Evolutionary conservation across 2,797 vertebrate genomes (phyloP).

Genomic region (Garrulus glandarius): DNA sequence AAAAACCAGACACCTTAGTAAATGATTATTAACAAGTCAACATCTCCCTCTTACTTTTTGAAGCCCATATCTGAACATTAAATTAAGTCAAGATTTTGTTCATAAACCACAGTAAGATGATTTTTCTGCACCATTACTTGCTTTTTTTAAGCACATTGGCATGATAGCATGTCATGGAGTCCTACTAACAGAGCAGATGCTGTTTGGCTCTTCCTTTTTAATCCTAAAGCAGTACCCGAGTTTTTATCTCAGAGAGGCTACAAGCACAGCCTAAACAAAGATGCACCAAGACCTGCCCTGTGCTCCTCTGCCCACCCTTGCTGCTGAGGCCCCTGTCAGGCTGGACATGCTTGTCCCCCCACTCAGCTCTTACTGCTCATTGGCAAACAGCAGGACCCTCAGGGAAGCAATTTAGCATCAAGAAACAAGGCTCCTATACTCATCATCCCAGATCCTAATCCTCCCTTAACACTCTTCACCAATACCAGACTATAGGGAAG

Average conservation of each 20-base stretch:
- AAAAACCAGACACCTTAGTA: neutral
- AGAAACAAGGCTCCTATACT: neutral
- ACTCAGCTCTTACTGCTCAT: neutral
- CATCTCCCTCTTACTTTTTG: neutral
- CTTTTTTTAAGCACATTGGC: neutral
- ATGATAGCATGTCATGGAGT: neutral
- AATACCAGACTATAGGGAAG: rapidly evolving
- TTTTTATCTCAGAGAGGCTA: neutral
- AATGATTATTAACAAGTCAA: neutral
- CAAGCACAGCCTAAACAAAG: neutral
- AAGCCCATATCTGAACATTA: neutral
- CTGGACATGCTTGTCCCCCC: rapidly evolving
- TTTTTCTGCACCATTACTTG: neutral
- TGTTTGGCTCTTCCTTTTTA: neutral
- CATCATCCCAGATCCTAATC: neutral
- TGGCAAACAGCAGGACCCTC: neutral
- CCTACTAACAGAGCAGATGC: neutral
- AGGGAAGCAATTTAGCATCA: neutral
- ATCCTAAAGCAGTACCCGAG: rapidly evolving
- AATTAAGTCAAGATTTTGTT: neutral
- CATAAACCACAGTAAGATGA: neutral
- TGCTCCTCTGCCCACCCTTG: neutral
- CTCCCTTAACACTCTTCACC: neutral
- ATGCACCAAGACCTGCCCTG: neutral
- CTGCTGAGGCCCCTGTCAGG: neutral